Evolutionary conservation across 2,888 invertebrate species (phyloP), one percentile per base, ranked within the genome.

Genomic region (Atrina japonica): DNA sequence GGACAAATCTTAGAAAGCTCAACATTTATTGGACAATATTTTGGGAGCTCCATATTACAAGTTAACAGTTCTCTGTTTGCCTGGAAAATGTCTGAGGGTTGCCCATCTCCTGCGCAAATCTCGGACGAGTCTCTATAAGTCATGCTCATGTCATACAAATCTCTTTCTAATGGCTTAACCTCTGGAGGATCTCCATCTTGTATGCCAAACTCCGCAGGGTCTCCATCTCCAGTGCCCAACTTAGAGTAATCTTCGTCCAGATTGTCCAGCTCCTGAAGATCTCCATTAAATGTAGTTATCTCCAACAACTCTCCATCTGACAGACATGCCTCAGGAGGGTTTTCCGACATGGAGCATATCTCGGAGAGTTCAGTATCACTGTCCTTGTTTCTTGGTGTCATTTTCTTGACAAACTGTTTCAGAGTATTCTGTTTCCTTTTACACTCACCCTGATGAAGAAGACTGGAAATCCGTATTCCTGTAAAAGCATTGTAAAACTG

Each of bases 401-500:
- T 18, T 14, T 80, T 77, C 53, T 80, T 81, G 41, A 86, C 70
- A n/a, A 83, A 77, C 25, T 80, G 78, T 40, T 77, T 70, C 41
- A 86, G 78, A 6, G 83, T 84, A 59, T 82, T 81, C 65, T 84
- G 83, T 70, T 80, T 78, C 52, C 77, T 76, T 53, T 67, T 74
- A 66, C 76, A 81, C 41, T 68, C 56, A 43, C 40, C 77, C 49
- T 75, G 68, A 55, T 75, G 69, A 6, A 80, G 35, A 11, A 86
- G 67, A 66, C 78, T 83, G 29, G 85, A 83, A 78, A 86, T 82
- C 18, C 85, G 61, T 3, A 86, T 83, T 67, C 86, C 86, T 86
- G 27, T 14, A 53, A 50, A 43, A 21, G 16, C 27, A 3, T 11
- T 35, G 11, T 35, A 5, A 35, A 35, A 35, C 35, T n/a, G n/a